These are phyloP conservation scores for Calameuta pallipes DNA, from an alignment of 2,888 invertebrate species.

Conservation along the genomic window DNA sequence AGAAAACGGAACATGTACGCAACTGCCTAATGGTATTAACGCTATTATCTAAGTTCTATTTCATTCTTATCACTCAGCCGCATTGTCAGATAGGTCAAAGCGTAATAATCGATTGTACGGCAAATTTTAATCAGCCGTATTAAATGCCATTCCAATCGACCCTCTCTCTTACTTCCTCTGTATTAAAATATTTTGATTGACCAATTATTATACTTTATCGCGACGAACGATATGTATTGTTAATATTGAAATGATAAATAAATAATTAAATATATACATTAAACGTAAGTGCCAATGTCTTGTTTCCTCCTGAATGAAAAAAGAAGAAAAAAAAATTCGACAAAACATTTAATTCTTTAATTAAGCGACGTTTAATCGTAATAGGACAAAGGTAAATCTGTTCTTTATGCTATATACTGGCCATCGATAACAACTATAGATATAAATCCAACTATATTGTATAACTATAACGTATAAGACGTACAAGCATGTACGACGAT, in stretches of 20 bases:
- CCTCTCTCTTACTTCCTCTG: background rate
- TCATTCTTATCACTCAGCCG: background rate
- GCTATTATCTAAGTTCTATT: background rate
- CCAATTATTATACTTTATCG: background rate
- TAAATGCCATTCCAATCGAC: background rate
- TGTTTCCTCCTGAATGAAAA: background rate
- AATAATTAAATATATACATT: background rate
- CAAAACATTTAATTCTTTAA: background rate
- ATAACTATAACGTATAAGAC: background rate
- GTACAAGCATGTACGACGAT: background rate
- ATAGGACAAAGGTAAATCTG: background rate
- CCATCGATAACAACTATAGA: constrained; percentile 9
- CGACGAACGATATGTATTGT: background rate
- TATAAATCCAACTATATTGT: background rate
- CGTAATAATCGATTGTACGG: background rate
- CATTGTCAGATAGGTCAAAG: background rate
- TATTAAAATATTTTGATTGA: background rate
- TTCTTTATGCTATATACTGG: constrained; percentile 13
- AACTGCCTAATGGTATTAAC: background rate
- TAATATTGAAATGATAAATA: background rate
- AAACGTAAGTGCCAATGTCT: background rate
- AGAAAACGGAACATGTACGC: background rate
- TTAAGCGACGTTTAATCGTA: background rate
- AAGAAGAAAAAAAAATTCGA: background rate
- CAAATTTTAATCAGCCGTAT: too few species aligned